phyloP scores from a whole-genome alignment of 1,140 invertebrate species.

The Hestina assimilis region DNA sequence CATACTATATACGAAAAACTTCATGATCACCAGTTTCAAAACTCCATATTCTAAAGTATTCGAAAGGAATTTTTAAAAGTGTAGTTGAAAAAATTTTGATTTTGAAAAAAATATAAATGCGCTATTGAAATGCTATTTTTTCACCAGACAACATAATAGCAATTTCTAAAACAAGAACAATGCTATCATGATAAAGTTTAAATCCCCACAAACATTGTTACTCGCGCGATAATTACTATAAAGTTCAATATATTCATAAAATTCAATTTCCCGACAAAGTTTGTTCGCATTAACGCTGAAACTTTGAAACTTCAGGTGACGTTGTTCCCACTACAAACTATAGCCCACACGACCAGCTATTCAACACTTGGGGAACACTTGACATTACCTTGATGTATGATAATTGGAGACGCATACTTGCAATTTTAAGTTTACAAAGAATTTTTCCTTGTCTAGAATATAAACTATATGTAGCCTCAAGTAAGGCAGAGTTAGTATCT shows the following conservation, averaged over 20 bases:
- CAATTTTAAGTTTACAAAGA: neutral
- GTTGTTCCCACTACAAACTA: constrained; percentile 58
- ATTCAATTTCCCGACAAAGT: constrained; percentile 55
- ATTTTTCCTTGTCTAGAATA: too few relatives aligned
- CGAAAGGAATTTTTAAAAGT: too few relatives aligned
- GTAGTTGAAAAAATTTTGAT: too few relatives aligned
- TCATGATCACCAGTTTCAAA: neutral
- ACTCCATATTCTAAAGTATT: too few relatives aligned
- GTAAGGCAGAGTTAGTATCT: too few relatives aligned
- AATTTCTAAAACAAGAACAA: neutral
- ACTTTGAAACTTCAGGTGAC: constrained; percentile 64
- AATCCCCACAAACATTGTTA: neutral
- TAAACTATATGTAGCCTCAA: too few relatives aligned
- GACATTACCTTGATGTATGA: constrained; percentile 10
- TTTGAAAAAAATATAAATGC: too few relatives aligned
- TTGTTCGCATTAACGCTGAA: constrained; percentile 51
- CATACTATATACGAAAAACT: too few relatives aligned
- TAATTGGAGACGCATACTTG: constrained; percentile 8
- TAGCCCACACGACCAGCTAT: constrained; percentile 21
- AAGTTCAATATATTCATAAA: constrained; percentile 48
- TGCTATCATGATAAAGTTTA: neutral
- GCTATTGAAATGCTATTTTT: too few relatives aligned
- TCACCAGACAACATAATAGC: neutral
- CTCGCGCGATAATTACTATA: constrained; percentile 5
- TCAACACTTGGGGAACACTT: constrained; percentile 18